Evolutionary conservation across 1,140 invertebrate genomes (phyloP).

Genomic region (Dreissena rostriformis): DNA sequence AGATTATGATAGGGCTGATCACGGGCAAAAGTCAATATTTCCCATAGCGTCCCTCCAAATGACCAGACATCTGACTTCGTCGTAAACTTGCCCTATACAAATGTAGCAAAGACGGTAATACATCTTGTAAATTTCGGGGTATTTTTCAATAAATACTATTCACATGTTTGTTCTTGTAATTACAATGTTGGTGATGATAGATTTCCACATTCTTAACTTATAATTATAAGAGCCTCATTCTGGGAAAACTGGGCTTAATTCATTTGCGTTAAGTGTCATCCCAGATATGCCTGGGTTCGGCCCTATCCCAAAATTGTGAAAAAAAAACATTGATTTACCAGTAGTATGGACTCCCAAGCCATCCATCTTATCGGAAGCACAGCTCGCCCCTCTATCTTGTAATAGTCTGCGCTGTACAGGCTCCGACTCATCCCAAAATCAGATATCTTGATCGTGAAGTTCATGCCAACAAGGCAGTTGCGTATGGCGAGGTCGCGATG

Average conservation of each 20-base stretch:
- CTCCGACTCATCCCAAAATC: conserved; percentile 95
- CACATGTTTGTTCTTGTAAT: no score
- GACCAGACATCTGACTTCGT: conserved; percentile 94
- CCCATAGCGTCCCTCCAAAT: conserved; percentile 94
- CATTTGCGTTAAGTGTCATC: no score
- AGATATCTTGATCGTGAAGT: conserved; percentile 93
- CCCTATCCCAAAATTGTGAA: no score
- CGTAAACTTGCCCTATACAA: conserved; percentile 87
- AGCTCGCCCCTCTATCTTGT: conserved; percentile 90
- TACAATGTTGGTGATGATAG: no score
- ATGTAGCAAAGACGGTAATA: no score
- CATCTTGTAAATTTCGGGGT: no score
- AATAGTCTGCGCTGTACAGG: conserved; percentile 91
- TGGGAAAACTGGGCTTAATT: no score
- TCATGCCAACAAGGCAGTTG: conserved; percentile 93
- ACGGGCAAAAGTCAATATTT: conserved; percentile 92
- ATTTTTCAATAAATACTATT: no score
- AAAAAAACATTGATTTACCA: conserved; percentile 86
- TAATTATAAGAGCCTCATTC: no score
- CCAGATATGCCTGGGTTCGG: no score
- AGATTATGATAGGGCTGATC: conserved; percentile 92
- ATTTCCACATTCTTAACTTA: no score
- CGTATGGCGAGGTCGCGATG: conserved; percentile 90
- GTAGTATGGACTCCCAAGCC: conserved; percentile 92
- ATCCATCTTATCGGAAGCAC: conserved; percentile 94